These are phyloP conservation scores for Patiria pectinifera DNA, from an alignment of 53 echinoderm and acorn worm species.

Conservation along the genomic window DNA sequence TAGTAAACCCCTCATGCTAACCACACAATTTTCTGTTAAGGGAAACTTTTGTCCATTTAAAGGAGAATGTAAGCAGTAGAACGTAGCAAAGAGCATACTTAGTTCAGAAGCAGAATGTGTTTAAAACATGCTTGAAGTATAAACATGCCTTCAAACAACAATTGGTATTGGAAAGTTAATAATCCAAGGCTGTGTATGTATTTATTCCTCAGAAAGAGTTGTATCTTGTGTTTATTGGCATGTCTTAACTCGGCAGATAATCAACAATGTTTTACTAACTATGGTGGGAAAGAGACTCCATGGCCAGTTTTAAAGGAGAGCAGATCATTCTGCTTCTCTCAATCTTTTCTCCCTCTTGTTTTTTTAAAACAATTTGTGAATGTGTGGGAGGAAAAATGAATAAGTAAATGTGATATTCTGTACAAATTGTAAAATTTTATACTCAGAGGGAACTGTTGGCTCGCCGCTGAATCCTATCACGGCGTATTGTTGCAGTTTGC, in stretches of 20 bases:
- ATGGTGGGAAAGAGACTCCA: conserved; percentile 36
- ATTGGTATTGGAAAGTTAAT: not conserved
- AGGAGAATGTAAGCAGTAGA: too few relatives aligned
- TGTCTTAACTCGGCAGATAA: not conserved
- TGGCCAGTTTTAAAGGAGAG: not conserved
- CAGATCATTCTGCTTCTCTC: not conserved
- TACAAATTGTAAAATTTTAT: conserved; percentile 67
- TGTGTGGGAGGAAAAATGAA: conserved; percentile 29
- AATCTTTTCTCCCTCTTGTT: not conserved
- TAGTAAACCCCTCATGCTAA: too few relatives aligned
- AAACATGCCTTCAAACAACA: not conserved
- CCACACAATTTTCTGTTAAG: too few relatives aligned
- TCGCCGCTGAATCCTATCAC: not conserved
- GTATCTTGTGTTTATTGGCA: not conserved
- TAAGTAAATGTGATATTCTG: conserved; percentile 58
- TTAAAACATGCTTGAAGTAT: too few relatives aligned
- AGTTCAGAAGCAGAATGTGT: too few relatives aligned
- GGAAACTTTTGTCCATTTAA: too few relatives aligned
- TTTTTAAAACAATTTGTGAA: conserved; percentile 52
- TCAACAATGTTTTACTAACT: not conserved
- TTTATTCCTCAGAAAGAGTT: not conserved
- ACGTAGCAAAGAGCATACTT: too few relatives aligned
- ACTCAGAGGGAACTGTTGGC: conserved; percentile 52
- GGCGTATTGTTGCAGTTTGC: conserved; percentile 53
- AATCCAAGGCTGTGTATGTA: not conserved